Conservation (phyloP, 2,113 vertebrate genomes). For the Thermophis baileyi region DNA sequence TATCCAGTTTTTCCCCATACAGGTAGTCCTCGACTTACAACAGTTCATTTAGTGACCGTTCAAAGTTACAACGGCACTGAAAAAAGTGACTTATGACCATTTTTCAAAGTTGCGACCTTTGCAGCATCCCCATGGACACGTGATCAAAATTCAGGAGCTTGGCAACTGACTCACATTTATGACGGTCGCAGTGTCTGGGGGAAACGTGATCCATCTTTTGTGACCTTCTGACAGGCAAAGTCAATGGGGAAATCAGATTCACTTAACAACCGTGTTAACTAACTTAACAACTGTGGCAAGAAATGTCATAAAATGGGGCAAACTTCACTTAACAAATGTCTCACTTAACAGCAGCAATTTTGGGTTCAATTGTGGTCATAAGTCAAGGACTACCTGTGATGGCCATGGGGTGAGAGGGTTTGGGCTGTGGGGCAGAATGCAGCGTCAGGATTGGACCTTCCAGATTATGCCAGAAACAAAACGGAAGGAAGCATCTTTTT, state of each 20-base stretch:
- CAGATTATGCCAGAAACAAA: background rate
- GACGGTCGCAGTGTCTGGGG: fast-evolving
- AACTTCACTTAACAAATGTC: background rate
- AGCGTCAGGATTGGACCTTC: background rate
- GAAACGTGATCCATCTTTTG: background rate
- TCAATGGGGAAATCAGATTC: background rate
- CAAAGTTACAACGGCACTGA: background rate
- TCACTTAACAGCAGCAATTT: background rate
- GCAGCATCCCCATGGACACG: background rate
- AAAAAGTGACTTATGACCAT: background rate
- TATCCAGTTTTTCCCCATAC: background rate
- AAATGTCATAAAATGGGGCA: background rate
- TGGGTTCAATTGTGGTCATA: background rate
- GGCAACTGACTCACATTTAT: background rate
- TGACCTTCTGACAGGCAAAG: background rate
- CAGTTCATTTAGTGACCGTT: background rate
- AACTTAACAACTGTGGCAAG: background rate
- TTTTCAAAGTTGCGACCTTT: background rate
- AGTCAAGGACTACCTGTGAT: background rate
- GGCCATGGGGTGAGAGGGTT: background rate
- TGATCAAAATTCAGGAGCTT: background rate
- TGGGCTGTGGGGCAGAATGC: background rate
- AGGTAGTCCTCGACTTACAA: background rate
- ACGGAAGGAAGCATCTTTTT: background rate
- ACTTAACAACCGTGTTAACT: background rate